Evolutionary conservation across 2,797 vertebrate genomes (phyloP).

Genomic region (Pterois miles): DNA sequence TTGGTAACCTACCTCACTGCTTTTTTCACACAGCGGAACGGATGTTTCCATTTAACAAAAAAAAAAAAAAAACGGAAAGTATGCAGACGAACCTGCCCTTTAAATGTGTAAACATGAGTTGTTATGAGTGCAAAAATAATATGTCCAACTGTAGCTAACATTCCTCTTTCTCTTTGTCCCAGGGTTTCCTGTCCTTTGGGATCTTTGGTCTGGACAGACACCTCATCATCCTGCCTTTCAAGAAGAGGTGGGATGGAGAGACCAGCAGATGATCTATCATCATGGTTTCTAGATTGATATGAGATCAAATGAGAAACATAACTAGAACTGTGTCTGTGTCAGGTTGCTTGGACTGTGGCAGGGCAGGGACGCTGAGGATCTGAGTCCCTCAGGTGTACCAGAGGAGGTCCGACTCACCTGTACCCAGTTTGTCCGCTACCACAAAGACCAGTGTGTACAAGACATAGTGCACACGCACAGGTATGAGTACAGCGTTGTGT

Average conservation of each 20-base stretch:
- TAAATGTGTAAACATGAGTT: not conserved
- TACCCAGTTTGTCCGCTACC: conserved; percentile 95
- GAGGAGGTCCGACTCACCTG: conserved; percentile 96
- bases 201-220: conserved; percentile 97
- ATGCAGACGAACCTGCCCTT: too few relatives aligned
- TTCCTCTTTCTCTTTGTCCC: not conserved
- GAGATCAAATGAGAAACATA: not conserved
- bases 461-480: conserved; percentile 92
- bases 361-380: conserved; percentile 70
- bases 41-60: too few relatives aligned
- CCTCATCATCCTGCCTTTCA: conserved; percentile 95
- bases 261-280: not conserved
- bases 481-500: conserved; percentile 63
- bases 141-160: not conserved
- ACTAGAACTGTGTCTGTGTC: conserved; percentile 9
- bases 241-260: conserved; percentile 88
- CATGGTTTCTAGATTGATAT: not conserved
- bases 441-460: conserved; percentile 93
- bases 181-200: conserved; percentile 97
- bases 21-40: too few relatives aligned
- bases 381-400: conserved; percentile 78
- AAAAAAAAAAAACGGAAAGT: too few relatives aligned
- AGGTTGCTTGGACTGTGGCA: conserved; percentile 91
- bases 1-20: too few relatives aligned
- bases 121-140: not conserved